phyloP scores from a whole-genome alignment of 92 coral and sea anemone genomes.

The Heliopora coerulea region DNA sequence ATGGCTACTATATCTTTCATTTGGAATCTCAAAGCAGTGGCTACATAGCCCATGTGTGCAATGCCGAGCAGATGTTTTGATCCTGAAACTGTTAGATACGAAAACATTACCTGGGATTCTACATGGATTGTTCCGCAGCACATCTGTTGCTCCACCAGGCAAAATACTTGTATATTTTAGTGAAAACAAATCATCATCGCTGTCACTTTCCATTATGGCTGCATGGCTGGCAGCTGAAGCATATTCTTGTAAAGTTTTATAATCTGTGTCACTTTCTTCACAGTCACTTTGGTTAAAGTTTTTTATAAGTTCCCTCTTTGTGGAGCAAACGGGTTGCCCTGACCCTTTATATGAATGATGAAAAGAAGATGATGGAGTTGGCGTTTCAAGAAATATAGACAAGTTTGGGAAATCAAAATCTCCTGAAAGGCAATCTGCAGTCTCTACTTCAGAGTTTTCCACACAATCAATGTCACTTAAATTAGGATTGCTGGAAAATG shows the following conservation, averaged over 20 bases:
- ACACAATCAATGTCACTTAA: not conserved
- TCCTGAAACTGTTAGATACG: too few species aligned
- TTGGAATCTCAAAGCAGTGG: too few species aligned
- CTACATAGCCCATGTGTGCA: too few species aligned
- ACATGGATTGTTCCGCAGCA: not conserved
- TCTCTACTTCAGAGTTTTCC: not conserved
- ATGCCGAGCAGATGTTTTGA: too few species aligned
- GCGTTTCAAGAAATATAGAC: slow-evolving; percentile 3
- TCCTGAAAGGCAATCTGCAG: too few species aligned
- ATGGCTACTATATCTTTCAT: too few species aligned
- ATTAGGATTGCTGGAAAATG: too few species aligned
- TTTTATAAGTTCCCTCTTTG: not conserved
- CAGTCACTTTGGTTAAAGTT: slow-evolving; percentile 44
- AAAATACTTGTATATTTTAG: slow-evolving; percentile 36
- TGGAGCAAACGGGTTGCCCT: not conserved
- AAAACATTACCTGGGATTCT: slow-evolving; percentile 12
- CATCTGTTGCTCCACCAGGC: slow-evolving; percentile 1
- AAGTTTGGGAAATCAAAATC: not conserved
- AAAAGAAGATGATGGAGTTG: slow-evolving; percentile 4
- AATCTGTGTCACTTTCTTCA: slow-evolving; percentile 50
- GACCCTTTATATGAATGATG: not conserved
- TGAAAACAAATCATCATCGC: slow-evolving; percentile 81
- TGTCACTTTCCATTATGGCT: slow-evolving; percentile 61
- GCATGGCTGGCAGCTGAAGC: slow-evolving; percentile 64
- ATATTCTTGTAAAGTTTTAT: slow-evolving; percentile 66